Evolutionary conservation across 2,888 invertebrate genomes (phyloP), one percentile per base, ranked within the genome.

Genomic region (Noctua pronuba): DNA sequence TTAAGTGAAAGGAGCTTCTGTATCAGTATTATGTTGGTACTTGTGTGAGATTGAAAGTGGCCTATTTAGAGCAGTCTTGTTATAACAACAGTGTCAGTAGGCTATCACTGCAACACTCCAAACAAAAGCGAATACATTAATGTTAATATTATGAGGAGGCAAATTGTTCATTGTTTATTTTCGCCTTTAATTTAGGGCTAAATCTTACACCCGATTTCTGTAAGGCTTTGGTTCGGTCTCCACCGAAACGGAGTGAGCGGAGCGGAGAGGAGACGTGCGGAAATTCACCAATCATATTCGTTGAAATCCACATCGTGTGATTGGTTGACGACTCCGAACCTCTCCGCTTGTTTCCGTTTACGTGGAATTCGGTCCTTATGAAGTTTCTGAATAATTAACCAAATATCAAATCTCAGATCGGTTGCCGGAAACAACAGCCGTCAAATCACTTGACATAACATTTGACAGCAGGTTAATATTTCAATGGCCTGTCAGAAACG

Each of bases 101-200:
- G 91, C 86, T 87, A 87, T 80, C 83, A 86, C 87, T 87, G 90
- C 90, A 90, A 90, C 91, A 92, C 91, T 90, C 89, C 89, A 91
- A 92, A 90, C 90, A 91, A 92, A 90, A 91, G 91, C 91, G 88
- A 88, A 91, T 89, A 88, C 83, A 88, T 88, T 86, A 89, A 79
- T 86, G 86, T 88, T 88, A 88, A 86, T 87, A 84, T 49, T 77
- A 85, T 70, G 67, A 71, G 8, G 82, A 84, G 75, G 75, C 75
- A 75, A 84, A 78, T 84, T 71, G 70, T 70, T 83, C 68, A 35
- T 75, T 83, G 78, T 82, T 73, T 55, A 75, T 70, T 78, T 80
- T 73, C 62, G 44, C 46, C 46, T 78, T 67, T 65, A 55, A 82
- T 74, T 64, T 28, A 58, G 70, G 77, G 44, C 18, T 80, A 55